Evolutionary conservation across 2,113 vertebrate genomes (phyloP).

Genomic region (Ophthalmolycus amberensis): DNA sequence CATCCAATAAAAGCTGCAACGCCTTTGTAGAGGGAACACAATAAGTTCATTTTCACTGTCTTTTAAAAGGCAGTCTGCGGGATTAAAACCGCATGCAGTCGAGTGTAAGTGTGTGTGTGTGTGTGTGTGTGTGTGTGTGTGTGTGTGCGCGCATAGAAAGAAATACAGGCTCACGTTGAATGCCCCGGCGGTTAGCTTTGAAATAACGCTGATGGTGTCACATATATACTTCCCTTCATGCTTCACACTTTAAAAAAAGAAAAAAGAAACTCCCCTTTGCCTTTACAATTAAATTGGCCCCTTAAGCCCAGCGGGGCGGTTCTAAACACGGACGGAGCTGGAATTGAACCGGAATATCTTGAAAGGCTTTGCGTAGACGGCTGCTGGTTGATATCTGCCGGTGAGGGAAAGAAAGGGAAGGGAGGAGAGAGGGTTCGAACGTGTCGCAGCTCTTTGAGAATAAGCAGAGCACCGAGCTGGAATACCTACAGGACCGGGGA

Average conservation of each 20-base stretch:
- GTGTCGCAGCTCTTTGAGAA: slow-evolving; percentile 71
- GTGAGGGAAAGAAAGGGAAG: slow-evolving; percentile 18
- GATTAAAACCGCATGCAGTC: slow-evolving; percentile 72
- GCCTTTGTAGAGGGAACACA: slow-evolving; percentile 80
- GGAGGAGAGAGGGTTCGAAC: slow-evolving; percentile 31
- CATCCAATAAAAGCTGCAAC: slow-evolving; percentile 75
- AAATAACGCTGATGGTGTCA: slow-evolving; percentile 80
- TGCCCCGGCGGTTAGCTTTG: slow-evolving; percentile 81
- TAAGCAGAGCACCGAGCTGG: slow-evolving; percentile 74
- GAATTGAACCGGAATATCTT: slow-evolving; percentile 74
- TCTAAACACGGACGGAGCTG: slow-evolving; percentile 64
- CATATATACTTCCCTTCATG: slow-evolving; percentile 65
- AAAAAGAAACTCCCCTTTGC: slow-evolving; percentile 37
- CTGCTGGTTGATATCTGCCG: slow-evolving; percentile 62
- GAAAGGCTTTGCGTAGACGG: slow-evolving; percentile 66
- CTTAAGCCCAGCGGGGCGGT: slow-evolving; percentile 72
- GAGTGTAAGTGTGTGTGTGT: slow-evolving; percentile 17
- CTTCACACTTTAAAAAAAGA: slow-evolving; percentile 60
- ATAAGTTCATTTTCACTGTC: slow-evolving; percentile 78
- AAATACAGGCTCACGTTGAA: slow-evolving; percentile 71
- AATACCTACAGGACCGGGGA: slow-evolving; percentile 64
- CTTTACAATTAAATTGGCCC: slow-evolving; percentile 73
- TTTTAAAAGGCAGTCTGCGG: slow-evolving; percentile 74
- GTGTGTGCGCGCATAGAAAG: slow-evolving; percentile 41
- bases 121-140: slow-evolving; percentile 30